These are phyloP conservation scores for Bucorvus abyssinicus DNA, from an alignment of 2,797 vertebrate genomes.

Conservation along the genomic window DNA sequence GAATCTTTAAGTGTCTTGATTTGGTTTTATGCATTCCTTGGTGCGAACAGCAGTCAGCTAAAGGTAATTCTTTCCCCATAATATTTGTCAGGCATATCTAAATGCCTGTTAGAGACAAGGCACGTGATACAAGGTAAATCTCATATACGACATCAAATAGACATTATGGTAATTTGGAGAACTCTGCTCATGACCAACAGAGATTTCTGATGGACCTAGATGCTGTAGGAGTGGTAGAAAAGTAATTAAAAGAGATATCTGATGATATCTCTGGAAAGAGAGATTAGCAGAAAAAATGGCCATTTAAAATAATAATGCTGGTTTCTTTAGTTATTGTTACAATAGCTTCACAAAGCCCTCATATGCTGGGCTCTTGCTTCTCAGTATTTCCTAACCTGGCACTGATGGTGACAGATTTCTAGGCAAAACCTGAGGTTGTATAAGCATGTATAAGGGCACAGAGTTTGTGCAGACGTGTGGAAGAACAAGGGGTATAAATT, in stretches of 20 bases:
- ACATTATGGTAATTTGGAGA: background rate
- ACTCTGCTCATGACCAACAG: background rate
- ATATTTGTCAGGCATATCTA: constrained; percentile 6
- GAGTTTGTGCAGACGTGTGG: background rate
- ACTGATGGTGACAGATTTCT: background rate
- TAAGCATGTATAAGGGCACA: background rate
- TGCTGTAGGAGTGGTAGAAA: background rate
- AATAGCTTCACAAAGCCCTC: background rate
- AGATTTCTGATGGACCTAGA: background rate
- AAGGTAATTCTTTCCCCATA: background rate
- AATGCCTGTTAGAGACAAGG: background rate
- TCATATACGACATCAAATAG: background rate
- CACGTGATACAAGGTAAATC: background rate
- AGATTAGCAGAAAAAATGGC: background rate
- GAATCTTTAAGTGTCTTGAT: background rate
- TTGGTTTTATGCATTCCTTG: background rate
- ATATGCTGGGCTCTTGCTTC: background rate
- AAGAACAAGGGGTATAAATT: background rate
- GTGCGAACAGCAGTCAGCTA: background rate
- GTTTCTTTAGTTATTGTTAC: background rate
- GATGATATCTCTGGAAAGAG: background rate
- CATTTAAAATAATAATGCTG: background rate
- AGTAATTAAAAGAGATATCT: background rate
- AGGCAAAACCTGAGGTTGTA: background rate
- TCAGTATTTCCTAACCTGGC: background rate